Base-by-base conservation (phyloP, 2,797 vertebrate species). In the Podarcis siculus region DNA sequence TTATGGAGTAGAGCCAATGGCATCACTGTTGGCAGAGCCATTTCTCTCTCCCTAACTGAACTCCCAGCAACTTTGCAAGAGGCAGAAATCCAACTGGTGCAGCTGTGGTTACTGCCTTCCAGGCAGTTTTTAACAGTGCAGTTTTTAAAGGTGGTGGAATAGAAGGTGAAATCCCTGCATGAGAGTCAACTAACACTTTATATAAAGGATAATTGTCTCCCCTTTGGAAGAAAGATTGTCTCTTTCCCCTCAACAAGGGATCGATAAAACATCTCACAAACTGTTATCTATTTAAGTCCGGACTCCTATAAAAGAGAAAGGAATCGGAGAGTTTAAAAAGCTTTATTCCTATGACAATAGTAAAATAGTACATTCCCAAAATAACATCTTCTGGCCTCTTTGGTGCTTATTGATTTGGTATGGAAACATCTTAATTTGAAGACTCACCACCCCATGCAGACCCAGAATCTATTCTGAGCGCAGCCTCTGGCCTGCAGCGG, bases 231-330 rank as follows among this genome's bases (percentile, higher is more conserved):
- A 78, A 67, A 87, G 67, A 10, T 19, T 39, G 35, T 86, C 25
- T 58, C 58, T 72, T n/a, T 80, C 49, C 39, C 23, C 25, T 27
- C 64, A 23, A 39, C 45, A 39, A 67, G 72, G 37, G 79, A 87
- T 87, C 86, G 21, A 87, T 73, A 87, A n/a, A 81, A 73, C 78
- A 32, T 61, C 81, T 73, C 86, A 73, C 79, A 81, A 81, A 87
- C 79, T 61, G 79, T 87, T 85, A 85, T 85, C 73, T 85, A 77
- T 85, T 85, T 81, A 87, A 87, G 49, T 75, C 86, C 45, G 15
- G 19, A n/a, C 27, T 81, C 86, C 19, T 8, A 42, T 81, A 42
- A 64, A 86, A 35, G 49, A 55, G 15, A 17, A 61, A 21, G 25
- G 5, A 8, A 10, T 21, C 30, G 30, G n/a, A 23, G 0, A 4